A percentile compares a stretch with the other conserved stretches of the same genome.
These are phyloP conservation scores for Limnephilus auricula DNA, from an alignment of 2,888 invertebrate species.

Conservation along the genomic window DNA sequence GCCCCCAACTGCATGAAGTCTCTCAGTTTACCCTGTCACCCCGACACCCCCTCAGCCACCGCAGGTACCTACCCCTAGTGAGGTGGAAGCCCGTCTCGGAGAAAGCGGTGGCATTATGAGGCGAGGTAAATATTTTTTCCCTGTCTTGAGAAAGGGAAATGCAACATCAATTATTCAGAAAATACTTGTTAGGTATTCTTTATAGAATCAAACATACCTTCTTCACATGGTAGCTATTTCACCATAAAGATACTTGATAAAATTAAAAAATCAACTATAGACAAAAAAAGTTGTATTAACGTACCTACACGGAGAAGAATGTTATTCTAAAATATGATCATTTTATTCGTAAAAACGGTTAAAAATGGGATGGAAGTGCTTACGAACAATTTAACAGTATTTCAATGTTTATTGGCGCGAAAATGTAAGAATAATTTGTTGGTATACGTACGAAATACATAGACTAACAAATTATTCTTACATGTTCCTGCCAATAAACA, in stretches of 20 bases:
- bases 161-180: constrained; percentile 27
- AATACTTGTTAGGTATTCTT: constrained; percentile 15
- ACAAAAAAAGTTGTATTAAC: too few species aligned
- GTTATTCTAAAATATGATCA: too few species aligned
- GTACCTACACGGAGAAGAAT: too few species aligned
- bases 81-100: neutral
- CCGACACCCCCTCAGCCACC: constrained; percentile 7
- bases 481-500: too few species aligned
- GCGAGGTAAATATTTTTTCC: constrained; percentile 29
- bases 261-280: too few species aligned
- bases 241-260: neutral
- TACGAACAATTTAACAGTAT: too few species aligned
- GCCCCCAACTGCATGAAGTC: constrained; percentile 58
- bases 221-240: neutral
- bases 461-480: too few species aligned
- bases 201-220: neutral
- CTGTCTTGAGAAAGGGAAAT: neutral
- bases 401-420: too few species aligned
- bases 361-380: too few species aligned
- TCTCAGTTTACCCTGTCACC: constrained; percentile 51
- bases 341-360: too few species aligned
- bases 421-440: too few species aligned
- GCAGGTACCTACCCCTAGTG: neutral
- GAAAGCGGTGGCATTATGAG: constrained; percentile 10
- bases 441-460: too few species aligned